Evolutionary conservation across 2,797 vertebrate genomes (phyloP).

Genomic region (Hydrocynus forskahlii): DNA sequence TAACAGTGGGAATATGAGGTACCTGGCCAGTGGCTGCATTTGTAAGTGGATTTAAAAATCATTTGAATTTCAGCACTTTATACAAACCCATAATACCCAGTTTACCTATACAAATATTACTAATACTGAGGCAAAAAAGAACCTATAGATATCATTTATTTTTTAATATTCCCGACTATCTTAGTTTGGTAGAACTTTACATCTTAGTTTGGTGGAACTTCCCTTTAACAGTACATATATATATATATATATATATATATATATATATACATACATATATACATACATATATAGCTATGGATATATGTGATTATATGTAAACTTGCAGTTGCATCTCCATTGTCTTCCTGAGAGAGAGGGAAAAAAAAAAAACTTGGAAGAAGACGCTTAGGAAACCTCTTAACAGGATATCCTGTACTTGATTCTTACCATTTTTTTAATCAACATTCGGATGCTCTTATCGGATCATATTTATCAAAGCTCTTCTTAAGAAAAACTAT

Average conservation of each 20-base stretch:
- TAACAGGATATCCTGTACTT: slow-evolving; percentile 2
- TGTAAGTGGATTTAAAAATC: slow-evolving; percentile 46
- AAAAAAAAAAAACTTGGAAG: background rate
- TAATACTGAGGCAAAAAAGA: slow-evolving; percentile 56
- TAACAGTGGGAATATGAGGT: slow-evolving; percentile 6
- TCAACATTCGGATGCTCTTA: slow-evolving; percentile 22
- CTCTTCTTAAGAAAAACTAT: background rate
- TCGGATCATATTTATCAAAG: background rate
- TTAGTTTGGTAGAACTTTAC: slow-evolving; percentile 51
- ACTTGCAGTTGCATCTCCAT: slow-evolving; percentile 44
- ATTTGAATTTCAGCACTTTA: slow-evolving; percentile 68
- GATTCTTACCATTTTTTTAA: slow-evolving; percentile 21
- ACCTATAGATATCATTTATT: slow-evolving; percentile 54
- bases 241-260: no score
- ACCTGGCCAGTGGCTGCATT: slow-evolving; percentile 33
- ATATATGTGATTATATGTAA: no score
- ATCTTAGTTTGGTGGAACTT: slow-evolving; percentile 37
- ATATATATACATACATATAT: slow-evolving; percentile 41
- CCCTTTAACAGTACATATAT: no score
- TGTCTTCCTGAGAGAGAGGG: slow-evolving; percentile 56
- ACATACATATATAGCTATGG: no score
- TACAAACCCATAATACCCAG: slow-evolving; percentile 41
- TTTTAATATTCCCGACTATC: slow-evolving; percentile 53
- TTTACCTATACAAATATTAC: slow-evolving; percentile 53
- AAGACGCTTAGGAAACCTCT: slow-evolving; percentile 2